Conservation (phyloP, 2,113 vertebrate genomes). For the Leptocoma aspasia region DNA sequence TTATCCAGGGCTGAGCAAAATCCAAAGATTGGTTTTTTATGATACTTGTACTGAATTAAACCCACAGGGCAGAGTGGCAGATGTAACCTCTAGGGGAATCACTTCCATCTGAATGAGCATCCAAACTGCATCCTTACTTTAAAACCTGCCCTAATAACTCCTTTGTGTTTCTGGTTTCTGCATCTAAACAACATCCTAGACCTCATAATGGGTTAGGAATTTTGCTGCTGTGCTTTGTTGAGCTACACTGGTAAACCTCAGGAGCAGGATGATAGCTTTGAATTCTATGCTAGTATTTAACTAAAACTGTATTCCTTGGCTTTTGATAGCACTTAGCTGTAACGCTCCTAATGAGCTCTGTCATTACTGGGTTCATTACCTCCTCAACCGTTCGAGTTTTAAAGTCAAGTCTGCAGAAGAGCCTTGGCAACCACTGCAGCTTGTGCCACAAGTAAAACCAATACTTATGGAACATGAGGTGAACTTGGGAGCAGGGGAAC, state of each 20-base stretch:
- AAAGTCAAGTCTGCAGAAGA: neutral
- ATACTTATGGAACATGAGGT: rapidly evolving
- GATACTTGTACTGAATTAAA: neutral
- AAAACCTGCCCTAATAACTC: neutral
- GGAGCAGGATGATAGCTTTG: neutral
- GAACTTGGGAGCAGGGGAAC: neutral
- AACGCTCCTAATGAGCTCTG: neutral
- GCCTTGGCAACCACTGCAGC: neutral
- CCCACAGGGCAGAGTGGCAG: neutral
- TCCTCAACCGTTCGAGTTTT: neutral
- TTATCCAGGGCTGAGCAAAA: neutral
- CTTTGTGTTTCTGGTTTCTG: neutral
- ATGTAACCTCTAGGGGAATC: neutral
- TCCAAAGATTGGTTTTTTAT: neutral
- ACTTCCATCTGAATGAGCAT: neutral
- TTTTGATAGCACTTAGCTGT: neutral
- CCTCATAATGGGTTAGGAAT: rapidly evolving
- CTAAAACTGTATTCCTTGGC: neutral
- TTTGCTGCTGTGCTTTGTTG: neutral
- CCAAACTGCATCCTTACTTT: neutral
- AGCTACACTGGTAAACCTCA: neutral
- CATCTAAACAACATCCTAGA: neutral
- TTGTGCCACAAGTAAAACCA: neutral
- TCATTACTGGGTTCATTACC: neutral
- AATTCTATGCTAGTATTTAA: neutral